These are phyloP conservation scores for Epinotia ramella DNA, from an alignment of 2,888 invertebrate genomes.

Conservation along the genomic window DNA sequence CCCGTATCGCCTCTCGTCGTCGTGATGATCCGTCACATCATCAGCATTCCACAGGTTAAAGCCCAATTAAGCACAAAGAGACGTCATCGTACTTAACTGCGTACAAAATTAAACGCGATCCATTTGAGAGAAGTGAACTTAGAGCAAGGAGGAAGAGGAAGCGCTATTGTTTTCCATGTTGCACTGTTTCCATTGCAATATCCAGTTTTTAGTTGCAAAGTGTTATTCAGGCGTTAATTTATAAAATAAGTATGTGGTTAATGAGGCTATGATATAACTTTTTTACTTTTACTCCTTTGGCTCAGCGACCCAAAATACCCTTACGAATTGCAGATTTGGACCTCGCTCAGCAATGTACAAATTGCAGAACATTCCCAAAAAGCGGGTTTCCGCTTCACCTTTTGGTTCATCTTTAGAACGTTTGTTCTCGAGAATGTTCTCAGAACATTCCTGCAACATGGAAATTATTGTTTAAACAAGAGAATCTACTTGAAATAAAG, in stretches of 20 bases:
- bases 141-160: constrained; percentile 75
- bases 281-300: background rate
- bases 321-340: background rate
- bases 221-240: background rate
- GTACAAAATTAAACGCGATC: constrained; percentile 37
- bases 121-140: constrained; percentile 56
- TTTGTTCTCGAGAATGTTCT: no score
- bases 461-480: no score
- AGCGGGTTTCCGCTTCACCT: no score
- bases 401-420: no score
- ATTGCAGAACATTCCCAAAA: no score
- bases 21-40: background rate
- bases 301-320: background rate
- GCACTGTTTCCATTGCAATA: constrained; percentile 65
- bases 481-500: no score
- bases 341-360: no score
- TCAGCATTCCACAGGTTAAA: background rate
- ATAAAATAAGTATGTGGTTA: background rate
- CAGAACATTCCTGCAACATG: no score
- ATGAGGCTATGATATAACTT: no score
- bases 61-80: constrained; percentile 1
- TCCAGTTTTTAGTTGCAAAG: background rate
- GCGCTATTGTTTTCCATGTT: constrained; percentile 68
- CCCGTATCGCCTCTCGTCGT: no score
- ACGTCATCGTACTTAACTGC: constrained; percentile 31